Evolutionary conservation across 2,113 vertebrate species (phyloP), one percentile per base, ranked within the genome.

Genomic region (Centropus bengalensis): DNA sequence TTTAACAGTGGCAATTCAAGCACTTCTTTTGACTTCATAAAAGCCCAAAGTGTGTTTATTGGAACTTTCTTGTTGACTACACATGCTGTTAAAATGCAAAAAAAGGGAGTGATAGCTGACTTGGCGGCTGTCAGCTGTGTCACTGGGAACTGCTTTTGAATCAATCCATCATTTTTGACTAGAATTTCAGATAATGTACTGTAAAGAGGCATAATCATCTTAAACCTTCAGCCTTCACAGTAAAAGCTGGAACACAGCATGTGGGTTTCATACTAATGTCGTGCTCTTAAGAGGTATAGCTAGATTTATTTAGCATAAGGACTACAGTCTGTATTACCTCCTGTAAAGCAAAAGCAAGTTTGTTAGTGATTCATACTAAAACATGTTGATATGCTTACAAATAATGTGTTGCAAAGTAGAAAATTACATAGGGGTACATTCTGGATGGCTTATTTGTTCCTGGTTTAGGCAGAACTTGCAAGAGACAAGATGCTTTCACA

Each of bases 271-370:
- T 71, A 8, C 54, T 27, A 26, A 24, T 23, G 27, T 2, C 78
- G 88, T 85, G 82, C 88, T 78, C 71, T 58, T 38, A 28, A 73
- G 45, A 47, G 16, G 7, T 52, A 6, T 21, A 75, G 44, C 95
- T 88, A 94, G 79, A 5, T 93, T 91, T 81, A 54, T 79, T 83
- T 54, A 79, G 90, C 91, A 47, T 69, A n/a, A 79, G 63, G 64
- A 38, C 54, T 30, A 3, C 70, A 81, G 83, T 15, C 33, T 20
- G 32, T 6, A 30, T 49, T 82, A 11, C 27, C 91, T 83, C 62
- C 59, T 74, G 80, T 33, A 8, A 21, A 33, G 6, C 49, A 69
- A 14, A 68, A 66, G 27, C 71, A 24, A 82, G 51, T 38, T 63
- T 51, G 58, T 77, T 55, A 96, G 58, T 74, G 93, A 49, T 73